These are phyloP conservation scores for Sylvia atricapilla DNA, from an alignment of 2,113 vertebrate species.

Conservation along the genomic window DNA sequence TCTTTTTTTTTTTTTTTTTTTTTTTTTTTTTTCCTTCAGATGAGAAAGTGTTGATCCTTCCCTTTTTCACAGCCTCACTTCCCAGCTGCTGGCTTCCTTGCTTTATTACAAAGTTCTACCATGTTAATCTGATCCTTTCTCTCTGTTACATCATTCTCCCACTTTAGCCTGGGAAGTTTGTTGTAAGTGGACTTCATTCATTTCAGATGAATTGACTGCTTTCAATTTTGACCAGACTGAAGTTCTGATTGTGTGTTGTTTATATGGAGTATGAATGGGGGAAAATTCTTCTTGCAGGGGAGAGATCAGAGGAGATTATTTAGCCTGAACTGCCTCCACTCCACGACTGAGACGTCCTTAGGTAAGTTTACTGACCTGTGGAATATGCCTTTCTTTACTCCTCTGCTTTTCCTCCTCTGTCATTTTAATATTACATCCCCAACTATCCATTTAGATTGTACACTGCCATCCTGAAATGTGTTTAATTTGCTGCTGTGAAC, in stretches of 20 bases:
- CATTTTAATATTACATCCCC: background rate
- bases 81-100: constrained; percentile 24
- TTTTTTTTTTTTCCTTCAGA: background rate
- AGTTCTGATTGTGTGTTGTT: constrained; percentile 43
- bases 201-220: constrained; percentile 47
- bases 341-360: constrained; percentile 8
- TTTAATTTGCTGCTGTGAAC: background rate
- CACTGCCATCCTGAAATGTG: background rate
- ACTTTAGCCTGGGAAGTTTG: constrained; percentile 21
- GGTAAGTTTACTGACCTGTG: background rate
- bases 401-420: background rate
- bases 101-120: constrained; percentile 34
- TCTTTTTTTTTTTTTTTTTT: accelerated
- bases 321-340: background rate
- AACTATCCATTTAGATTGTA: background rate
- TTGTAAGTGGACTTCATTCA: background rate
- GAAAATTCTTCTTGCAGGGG: constrained; percentile 17
- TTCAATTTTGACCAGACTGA: constrained; percentile 30
- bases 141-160: constrained; percentile 28
- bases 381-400: background rate
- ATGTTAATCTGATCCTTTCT: constrained; percentile 54
- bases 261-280: constrained; percentile 1
- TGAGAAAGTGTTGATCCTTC: background rate
- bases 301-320: constrained; percentile 5
- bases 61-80: constrained; percentile 33